Evolutionary conservation across 2,888 invertebrate species (phyloP), one percentile per base, ranked within the genome.

Genomic region (Lochmaea crataegi): DNA sequence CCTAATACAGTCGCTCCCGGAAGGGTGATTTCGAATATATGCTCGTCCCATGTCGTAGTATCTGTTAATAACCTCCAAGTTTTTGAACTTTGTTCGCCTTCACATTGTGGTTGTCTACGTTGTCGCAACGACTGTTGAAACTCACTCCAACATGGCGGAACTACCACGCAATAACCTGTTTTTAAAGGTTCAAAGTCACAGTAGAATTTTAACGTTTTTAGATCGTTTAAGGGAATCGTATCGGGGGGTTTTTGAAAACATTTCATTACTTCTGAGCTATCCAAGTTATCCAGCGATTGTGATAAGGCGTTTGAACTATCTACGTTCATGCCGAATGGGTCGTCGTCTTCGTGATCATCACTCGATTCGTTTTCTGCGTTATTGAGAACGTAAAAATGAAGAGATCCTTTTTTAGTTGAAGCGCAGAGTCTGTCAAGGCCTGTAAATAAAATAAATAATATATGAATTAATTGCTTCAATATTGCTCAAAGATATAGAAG

Each of bases 81-180:
- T 77, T 96, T 90, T 6, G 94, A 95, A 77, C 92, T 91, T 82
- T 95, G 93, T 68, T 91, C 86, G 14, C 81, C 89, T 77, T 92
- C 92, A 80, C 91, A 91, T 82, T 92, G 96, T 1, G 96, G 95
- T 85, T 96, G 95, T 51, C 95, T 92, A 18, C 97, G 89, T 80
- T 96, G 96, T 72, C 96, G 91, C 84, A 96, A 96, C 6, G 96
- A 96, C 77, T 96, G 96, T 80, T 96, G 95, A 81, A 97, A 90
- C 85, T 97, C 96, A 78, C 93, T 94, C 97, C 97, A 97, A 86
- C 96, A 97, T 4, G 96, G 93, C 0, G 97, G 96, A 3, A 96
- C 96, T 16, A 96, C 96, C 0, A 96, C 96, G 68, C 94, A 92
- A 85, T 95, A 97, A 0, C 75, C 73, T 0, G 75, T 73, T 79